A percentile compares a stretch with the other conserved stretches of the same genome.
These are phyloP conservation scores for Microcebus jonahi DNA, from an alignment of 2,113 vertebrate genomes.

Conservation along the genomic window DNA sequence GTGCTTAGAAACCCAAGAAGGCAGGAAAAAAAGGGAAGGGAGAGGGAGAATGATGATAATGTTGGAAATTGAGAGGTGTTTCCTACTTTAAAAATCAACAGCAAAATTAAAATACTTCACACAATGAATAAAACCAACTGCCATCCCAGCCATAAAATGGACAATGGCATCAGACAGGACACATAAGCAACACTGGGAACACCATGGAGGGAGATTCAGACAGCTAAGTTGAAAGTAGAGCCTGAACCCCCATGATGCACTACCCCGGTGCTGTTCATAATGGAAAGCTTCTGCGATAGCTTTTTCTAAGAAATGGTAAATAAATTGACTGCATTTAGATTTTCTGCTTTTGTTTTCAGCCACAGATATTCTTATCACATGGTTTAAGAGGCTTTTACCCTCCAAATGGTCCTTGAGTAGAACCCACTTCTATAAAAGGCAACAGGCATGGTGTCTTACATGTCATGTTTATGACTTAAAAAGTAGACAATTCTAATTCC, in stretches of 20 bases:
- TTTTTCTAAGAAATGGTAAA: not conserved
- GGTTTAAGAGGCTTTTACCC: not conserved
- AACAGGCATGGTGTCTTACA: not conserved
- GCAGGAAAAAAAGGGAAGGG: not conserved
- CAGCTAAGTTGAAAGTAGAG: too few species aligned
- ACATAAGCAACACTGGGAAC: not conserved
- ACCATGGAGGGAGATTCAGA: too few species aligned
- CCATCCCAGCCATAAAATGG: not conserved
- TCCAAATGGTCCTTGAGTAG: not conserved
- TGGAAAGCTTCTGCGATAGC: not conserved
- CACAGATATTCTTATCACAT: not conserved
- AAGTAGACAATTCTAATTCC: not conserved
- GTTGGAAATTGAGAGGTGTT: not conserved
- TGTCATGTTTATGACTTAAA: not conserved
- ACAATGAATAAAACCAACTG: not conserved
- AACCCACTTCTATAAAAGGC: not conserved
- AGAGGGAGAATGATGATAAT: not conserved
- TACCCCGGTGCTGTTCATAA: not conserved
- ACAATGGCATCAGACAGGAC: not conserved
- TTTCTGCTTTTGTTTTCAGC: not conserved
- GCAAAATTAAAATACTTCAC: not conserved
- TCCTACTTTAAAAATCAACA: not conserved
- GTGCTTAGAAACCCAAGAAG: too few species aligned
- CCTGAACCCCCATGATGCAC: fast-evolving
- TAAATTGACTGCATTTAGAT: not conserved